Evolutionary conservation across 2,113 vertebrate genomes (phyloP), one percentile per base, ranked within the genome.

Genomic region (Mastomys natalensis): DNA sequence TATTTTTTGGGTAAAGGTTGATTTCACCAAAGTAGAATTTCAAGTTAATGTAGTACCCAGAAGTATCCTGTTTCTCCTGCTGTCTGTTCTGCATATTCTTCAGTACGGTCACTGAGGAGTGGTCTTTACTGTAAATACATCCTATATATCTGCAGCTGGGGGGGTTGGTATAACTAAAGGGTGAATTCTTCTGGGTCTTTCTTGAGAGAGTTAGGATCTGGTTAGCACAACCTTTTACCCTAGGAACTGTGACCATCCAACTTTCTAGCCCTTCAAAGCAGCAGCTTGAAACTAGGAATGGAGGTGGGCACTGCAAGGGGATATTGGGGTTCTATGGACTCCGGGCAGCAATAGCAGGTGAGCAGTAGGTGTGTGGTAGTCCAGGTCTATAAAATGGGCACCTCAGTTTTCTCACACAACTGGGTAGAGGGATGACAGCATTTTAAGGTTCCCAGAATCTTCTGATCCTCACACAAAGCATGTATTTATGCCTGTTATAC

Each of bases 401-500:
- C 64, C 64, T 51, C 45, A 70, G 11, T 53, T 70, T 70, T 53
- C 64, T 53, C 34, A 70, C 21, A 87, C 43, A 87, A n/a, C 31
- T 26, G 11, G 31, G 66, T 16, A 4, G 6, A 37, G 45, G 64
- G 0, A 53, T 31, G 53, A 58, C 29, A 34, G 86, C 82, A n/a
- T 80, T 66, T 91, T 91, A 86, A 82, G 55, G 16, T 40, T 93
- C 81, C 68, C 34, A 64, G 24, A 68, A 94, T 89, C 66, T 70
- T 70, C 87, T 88, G 64, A 22, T 94, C 55, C 68, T 89, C 89
- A 51, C 13, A 37, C 45, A 90, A 60, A 93, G 10, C 21, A 70
- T 34, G 15, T 89, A 31, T 95, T 97, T 93, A 22, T 81, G 78
- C 17, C 48, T 55, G 48, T 96, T 95, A 89, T 37, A 31, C 48